These are phyloP conservation scores for Endomychus coccineus DNA, from an alignment of 2,888 invertebrate species.

Conservation along the genomic window DNA sequence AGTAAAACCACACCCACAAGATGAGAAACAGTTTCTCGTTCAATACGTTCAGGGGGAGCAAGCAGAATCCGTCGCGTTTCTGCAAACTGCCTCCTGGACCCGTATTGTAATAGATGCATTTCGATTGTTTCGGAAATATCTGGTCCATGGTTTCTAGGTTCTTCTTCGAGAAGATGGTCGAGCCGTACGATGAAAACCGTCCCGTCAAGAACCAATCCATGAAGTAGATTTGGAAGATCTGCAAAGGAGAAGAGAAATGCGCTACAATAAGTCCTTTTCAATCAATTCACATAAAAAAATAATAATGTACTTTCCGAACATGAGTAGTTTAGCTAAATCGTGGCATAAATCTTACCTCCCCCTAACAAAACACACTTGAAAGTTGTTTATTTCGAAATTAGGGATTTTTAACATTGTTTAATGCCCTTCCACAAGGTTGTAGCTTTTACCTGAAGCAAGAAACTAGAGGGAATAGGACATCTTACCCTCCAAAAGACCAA, in stretches of 20 bases:
- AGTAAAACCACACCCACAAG: conserved; percentile 67
- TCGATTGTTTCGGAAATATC: conserved; percentile 62
- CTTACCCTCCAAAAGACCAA: no score
- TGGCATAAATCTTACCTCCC: no score
- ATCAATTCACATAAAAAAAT: no score
- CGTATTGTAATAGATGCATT: conserved; percentile 52
- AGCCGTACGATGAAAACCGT: conserved; percentile 54
- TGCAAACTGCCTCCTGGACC: conserved; percentile 55
- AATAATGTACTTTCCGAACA: no score
- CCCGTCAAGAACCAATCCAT: conserved; percentile 59
- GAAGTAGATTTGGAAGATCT: conserved; percentile 62
- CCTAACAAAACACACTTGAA: no score
- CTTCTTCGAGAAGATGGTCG: conserved; percentile 43
- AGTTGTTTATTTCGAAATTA: no score
- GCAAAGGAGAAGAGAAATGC: conserved; percentile 31
- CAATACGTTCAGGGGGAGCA: conserved; percentile 69
- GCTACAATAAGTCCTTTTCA: no score
- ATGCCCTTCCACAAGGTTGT: no score
- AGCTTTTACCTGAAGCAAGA: no score
- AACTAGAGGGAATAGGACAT: no score
- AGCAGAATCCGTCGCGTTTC: conserved; percentile 57
- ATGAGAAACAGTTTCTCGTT: conserved; percentile 73
- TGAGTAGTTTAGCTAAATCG: no score
- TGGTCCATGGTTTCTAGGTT: conserved; percentile 55
- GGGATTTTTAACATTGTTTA: no score